phyloP scores from a whole-genome alignment of 2,888 invertebrate genomes.

The Troglohyphantes excavatus region DNA sequence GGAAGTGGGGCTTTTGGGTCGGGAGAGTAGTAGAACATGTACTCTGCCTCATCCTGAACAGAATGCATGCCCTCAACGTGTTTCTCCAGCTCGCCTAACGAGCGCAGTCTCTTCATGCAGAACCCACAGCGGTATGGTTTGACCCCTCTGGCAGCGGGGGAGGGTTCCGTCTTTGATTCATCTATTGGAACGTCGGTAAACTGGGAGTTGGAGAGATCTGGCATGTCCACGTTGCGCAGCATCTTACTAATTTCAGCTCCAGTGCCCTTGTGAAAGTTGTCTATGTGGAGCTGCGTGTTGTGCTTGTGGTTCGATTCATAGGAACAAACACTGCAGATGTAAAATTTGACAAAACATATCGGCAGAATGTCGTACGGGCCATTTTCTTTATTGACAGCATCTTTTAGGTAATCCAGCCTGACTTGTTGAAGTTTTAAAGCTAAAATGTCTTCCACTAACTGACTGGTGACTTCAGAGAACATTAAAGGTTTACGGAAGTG shows the following conservation, averaged over 20 bases:
- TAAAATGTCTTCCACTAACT: conserved; percentile 35
- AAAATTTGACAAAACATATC: conserved; percentile 16
- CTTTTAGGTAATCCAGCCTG: conserved; percentile 34
- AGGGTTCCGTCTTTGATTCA: conserved; percentile 19
- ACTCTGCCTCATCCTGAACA: conserved; percentile 20
- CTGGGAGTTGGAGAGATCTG: background rate
- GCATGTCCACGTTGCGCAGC: background rate
- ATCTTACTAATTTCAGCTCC: conserved; percentile 6
- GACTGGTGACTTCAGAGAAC: conserved; percentile 10
- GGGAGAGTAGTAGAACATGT: conserved; percentile 59
- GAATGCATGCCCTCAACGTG: conserved; percentile 56
- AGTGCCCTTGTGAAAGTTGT: background rate
- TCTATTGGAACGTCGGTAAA: conserved; percentile 28
- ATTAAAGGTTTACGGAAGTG: conserved; percentile 36
- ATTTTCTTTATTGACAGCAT: background rate
- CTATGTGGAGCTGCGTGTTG: conserved; percentile 28
- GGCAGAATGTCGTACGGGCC: background rate
- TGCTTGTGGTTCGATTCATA: conserved; percentile 51
- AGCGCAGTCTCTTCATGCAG: conserved; percentile 36
- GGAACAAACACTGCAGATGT: conserved; percentile 43
- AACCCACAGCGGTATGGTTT: conserved; percentile 60
- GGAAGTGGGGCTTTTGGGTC: conserved; percentile 8
- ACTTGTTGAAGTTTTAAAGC: background rate
- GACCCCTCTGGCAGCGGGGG: background rate
- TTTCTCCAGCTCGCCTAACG: conserved; percentile 31